Evolutionary conservation across 2,888 invertebrate species (phyloP), one percentile per base, ranked within the genome.

Genomic region (Lottia scabra): DNA sequence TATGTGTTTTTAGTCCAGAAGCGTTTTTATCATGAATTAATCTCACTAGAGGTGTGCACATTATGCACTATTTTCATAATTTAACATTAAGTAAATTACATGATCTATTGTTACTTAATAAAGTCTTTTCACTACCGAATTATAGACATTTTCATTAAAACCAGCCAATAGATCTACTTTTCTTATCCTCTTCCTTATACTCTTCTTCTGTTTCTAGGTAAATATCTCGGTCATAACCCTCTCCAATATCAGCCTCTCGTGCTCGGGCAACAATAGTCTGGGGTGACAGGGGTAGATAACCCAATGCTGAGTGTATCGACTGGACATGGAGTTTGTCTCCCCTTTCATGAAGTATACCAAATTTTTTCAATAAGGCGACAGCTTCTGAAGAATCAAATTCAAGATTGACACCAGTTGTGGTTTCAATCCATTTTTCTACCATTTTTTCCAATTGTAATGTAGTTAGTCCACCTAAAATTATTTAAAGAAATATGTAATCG

Each of bases 161-260:
- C 87, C 87, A 87, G 68, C 87, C 87, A 75, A 81, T 81, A 64
- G 75, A 75, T 66, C 77, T 81, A 16, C 80, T 71, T 45, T 80
- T 80, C 71, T 81, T 78, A 10, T 84, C 87, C 65, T 84, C 84
- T 45, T 82, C 80, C 64, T 81, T 81, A 72, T 86, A 87, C 62
- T 86, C 83, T 48, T 81, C 83, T 38, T 86, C 85, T 1, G 83
- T 83, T 76, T 87, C 86, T 45, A 83, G 70, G 56, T 81, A 83
- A 12, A 80, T 79, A 65, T 87, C 85, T 64, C 85, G 80, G 65
- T 88, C 87, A 68, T 86, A 86, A n/a, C 87, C 88, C 68, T 88
- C 88, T 0, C 81, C 75, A 63, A 85, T 74, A 70, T 87, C 87
- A 0, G 81, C 81, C 70, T 87, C 86, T 19, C 79, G 76, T 2